Evolutionary conservation across 2,797 vertebrate species (phyloP), one percentile per base, ranked within the genome.

Genomic region (Valencia hispanica): DNA sequence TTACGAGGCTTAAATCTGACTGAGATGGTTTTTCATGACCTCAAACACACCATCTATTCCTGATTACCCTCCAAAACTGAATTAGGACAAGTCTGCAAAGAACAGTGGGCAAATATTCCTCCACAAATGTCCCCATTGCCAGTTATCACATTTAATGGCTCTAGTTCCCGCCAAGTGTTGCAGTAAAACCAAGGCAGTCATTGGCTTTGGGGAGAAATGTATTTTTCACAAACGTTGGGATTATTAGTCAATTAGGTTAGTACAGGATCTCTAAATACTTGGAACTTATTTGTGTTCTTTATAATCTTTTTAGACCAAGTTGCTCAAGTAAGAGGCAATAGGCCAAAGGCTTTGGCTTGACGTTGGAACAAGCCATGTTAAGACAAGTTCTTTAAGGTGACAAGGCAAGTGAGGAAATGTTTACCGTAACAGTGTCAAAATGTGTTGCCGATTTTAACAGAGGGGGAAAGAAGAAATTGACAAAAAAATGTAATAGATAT

Each of bases 281-380:
- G 53, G 25, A 22, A 70, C 68, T 30, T 25, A 41, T 70, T 25
- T 57, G 17, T 25, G 32, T 18, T 34, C 48, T 32, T 72, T 0
- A 4, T 71, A 70, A 80, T 36, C 59, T 27, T 68, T 53, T 43
- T 55, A 20, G 41, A 70, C 18, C 69, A 83, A 81, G 77, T 73
- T 41, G 68, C 47, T 74, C 55, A 75, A 80, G 77, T 80, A 39
- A 68, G 61, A 51, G 63, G 36, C 59, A 36, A 47, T 68, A 43
- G 32, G 47, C 74, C 79, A 57, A 73, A 47, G 39, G 48, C 72
- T 80, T 79, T 81, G 53, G 68, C 32, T 18, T 68, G 51, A 63
- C 76, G 76, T 83, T 51, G 63, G 70, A 53, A 72, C 50, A 34
- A 1, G 34, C 15, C 53, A 61, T 0, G 34, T 72, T 14, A 70